Percentiles rank a stretch among this genome's conserved stretches.
phyloP scores from a whole-genome alignment of 2,113 vertebrate genomes.

The Pongo pygmaeus region DNA sequence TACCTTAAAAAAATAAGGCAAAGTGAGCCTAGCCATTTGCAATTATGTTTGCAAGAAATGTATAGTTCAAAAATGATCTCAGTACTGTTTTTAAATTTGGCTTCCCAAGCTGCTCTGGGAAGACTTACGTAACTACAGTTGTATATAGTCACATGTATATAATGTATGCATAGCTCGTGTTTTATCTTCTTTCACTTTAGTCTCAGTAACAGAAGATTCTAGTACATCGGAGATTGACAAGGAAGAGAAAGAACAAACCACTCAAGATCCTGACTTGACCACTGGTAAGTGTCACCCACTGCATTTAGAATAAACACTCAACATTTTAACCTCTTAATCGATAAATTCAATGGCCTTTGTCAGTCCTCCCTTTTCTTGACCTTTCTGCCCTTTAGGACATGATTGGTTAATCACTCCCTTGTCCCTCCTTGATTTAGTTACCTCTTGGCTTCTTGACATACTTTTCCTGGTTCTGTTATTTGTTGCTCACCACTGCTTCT shows the following conservation, averaged over 20 bases:
- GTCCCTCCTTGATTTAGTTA: background rate
- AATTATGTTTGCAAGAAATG: background rate
- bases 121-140: background rate
- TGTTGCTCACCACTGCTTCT: background rate
- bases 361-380: background rate
- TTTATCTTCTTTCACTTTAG: background rate
- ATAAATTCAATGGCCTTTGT: background rate
- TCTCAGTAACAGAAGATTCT: conserved; percentile 33
- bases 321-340: background rate
- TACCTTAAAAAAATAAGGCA: background rate
- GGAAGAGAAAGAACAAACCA: conserved; percentile 14
- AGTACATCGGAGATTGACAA: background rate
- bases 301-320: background rate
- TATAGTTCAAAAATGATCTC: background rate
- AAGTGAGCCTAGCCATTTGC: background rate
- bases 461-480: background rate
- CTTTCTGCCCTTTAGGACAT: background rate
- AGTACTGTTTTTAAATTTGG: background rate
- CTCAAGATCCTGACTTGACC: background rate
- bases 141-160: background rate
- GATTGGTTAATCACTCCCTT: background rate
- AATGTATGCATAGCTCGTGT: background rate
- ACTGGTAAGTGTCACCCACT: conserved; percentile 3
- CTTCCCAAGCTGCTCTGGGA: background rate
- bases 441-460: background rate